These are phyloP conservation scores for Onychorhynchus coronatus DNA, from an alignment of 2,113 vertebrate species.

Conservation along the genomic window DNA sequence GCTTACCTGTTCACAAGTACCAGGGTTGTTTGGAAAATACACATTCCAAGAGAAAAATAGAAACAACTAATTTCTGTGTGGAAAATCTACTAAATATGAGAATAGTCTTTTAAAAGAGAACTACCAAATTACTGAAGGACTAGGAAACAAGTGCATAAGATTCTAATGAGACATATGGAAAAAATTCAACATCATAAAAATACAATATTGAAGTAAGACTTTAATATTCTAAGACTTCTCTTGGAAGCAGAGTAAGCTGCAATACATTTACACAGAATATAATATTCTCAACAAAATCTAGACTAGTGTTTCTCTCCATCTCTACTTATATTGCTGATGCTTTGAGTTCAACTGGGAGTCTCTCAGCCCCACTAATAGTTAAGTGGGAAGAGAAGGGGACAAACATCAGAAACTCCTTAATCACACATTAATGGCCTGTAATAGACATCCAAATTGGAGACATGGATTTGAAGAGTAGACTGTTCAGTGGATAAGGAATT, in stretches of 20 bases:
- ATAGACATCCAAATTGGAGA: neutral
- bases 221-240: neutral
- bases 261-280: neutral
- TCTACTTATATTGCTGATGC: neutral
- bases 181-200: neutral
- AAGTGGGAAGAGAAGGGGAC: neutral
- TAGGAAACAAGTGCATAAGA: neutral
- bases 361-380: neutral
- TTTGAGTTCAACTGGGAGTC: neutral
- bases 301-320: fast-evolving
- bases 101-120: neutral
- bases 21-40: neutral
- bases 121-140: neutral
- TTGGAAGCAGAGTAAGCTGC: neutral
- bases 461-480: neutral
- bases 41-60: neutral
- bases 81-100: neutral
- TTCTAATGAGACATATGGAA: fast-evolving
- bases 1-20: neutral
- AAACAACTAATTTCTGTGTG: neutral
- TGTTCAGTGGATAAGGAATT: neutral
- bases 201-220: neutral
- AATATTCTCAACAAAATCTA: neutral
- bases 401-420: neutral
- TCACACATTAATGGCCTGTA: neutral